These are phyloP conservation scores for Tachina lurida DNA, from an alignment of 2,888 invertebrate genomes.

Conservation along the genomic window DNA sequence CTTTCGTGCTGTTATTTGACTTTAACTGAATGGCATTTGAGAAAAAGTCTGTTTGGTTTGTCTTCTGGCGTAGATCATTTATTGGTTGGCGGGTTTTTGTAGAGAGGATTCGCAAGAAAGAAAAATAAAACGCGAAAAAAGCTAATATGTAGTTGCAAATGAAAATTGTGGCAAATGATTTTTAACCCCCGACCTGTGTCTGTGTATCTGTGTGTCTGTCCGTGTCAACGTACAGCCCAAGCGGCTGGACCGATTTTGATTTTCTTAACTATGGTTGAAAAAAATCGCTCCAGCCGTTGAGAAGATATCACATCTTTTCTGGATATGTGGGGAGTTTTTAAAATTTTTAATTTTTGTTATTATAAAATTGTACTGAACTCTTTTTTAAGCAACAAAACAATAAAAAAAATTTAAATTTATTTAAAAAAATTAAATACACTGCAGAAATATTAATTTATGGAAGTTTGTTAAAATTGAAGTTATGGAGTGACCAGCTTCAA, in stretches of 20 bases:
- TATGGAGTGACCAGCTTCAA: constrained; percentile 14
- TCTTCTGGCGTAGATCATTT: constrained; percentile 52
- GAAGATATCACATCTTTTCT: too few relatives aligned
- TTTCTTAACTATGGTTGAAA: too few relatives aligned
- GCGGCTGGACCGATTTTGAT: too few relatives aligned
- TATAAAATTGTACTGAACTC: constrained; percentile 19
- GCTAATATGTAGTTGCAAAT: constrained; percentile 29
- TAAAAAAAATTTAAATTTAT: constrained; percentile 37
- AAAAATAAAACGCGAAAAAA: neutral
- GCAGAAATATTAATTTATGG: constrained; percentile 7
- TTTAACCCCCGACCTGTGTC: too few relatives aligned
- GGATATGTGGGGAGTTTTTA: too few relatives aligned
- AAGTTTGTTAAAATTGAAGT: neutral
- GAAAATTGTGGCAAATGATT: constrained; percentile 34
- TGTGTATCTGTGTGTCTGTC: too few relatives aligned
- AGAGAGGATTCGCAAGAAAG: constrained; percentile 23
- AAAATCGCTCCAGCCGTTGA: too few relatives aligned
- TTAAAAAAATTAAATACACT: constrained; percentile 13
- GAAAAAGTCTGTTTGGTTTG: constrained; percentile 43
- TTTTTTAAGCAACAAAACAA: constrained; percentile 10
- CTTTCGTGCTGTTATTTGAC: constrained; percentile 35
- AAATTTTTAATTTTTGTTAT: too few relatives aligned
- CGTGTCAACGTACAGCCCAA: too few relatives aligned
- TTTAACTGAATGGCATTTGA: constrained; percentile 45
- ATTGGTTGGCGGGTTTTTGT: constrained; percentile 12